Base-by-base conservation (phyloP, 2,797 vertebrate genomes). In the Falco naumanni region DNA sequence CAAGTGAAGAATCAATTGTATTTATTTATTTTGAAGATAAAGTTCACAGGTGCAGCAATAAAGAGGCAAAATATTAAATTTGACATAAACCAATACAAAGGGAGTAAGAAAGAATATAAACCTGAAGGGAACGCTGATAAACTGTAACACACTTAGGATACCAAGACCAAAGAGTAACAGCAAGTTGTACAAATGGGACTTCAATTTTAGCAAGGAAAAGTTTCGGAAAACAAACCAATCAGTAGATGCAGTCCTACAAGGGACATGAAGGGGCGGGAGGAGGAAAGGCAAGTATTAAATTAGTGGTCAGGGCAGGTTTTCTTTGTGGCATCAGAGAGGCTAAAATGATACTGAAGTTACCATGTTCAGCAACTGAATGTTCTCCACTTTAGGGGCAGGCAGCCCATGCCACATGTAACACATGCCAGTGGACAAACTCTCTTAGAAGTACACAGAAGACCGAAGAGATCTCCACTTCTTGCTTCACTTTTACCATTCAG, bases 21-120 rank as follows among this genome's bases (percentile, higher is more conserved):
- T 24, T 65, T 57, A 64, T 77, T 87, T 87, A 50, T 81, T 93
- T 78, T 56, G 33, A 95, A 89, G 50, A 87, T 54, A 93, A 89
- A 89, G 8, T 31, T 53, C 54, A 86, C 16, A n/a, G 86, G 37
- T 12, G 28, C 34, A 72, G 33, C 29, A 85, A 75, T 51, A 81
- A 90, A 33, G 31, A 45, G 21, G 25, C 2, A 93, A 95, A 85
- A 51, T 9, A 70, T 8, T 48, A 75, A 16, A 71, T 89, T 48
- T 81, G 31, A 89, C 13, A 63, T 25, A 66, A 85, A 77, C 3
- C 19, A 78, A 66, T 81, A 54, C 16, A 65, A 83, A 85, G 25
- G 24, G 26, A 74, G 51, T 48, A 15, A 43, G 34, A 76, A 61
- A 56, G 14, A 65, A 74, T 37, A 76, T 33, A 61, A 84, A 74